Evolutionary conservation across 2,113 vertebrate genomes (phyloP), one percentile per base, ranked within the genome.

Genomic region (Ptyas mucosa): DNA sequence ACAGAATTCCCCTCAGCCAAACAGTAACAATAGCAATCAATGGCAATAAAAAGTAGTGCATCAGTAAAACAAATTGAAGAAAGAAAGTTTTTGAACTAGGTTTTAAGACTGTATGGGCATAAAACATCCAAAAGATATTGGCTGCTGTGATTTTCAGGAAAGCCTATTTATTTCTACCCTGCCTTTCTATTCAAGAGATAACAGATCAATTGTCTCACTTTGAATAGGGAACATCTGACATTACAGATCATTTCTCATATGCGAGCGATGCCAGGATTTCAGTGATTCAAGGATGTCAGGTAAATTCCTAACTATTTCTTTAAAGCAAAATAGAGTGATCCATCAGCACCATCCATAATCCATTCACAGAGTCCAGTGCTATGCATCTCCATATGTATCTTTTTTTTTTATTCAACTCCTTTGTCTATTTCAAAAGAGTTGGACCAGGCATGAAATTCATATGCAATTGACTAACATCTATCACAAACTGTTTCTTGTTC

Each of bases 111-210:
- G 54, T 15, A 90, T 93, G 69, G 2, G 29, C 58, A 89, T 57
- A 49, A 94, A 92, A 94, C 29, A 92, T 94, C 29, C 92, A 91
- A 75, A 93, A 3, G 92, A 94, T 15, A 23, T 75, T 93, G 90
- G 93, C 57, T 95, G 34, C 15, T 87, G 91, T 89, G 4, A 1
- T 1, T 52, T 87, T 51, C 43, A 52, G 85, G 43, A 51, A 87
- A 7, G 49, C 11, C 34, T 43, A 21, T 81, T 81, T 81, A 39
- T 81, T 81, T 81, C 18, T 43, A 39, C 75, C 75, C 34, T 21
- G 18, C 18, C 34, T 81, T 81, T 39, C 18, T 9, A 43, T 43
- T 81, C 75, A 81, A 43, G 75, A 43, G 75, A 43, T 8, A 81
- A 49, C 23, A 46, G 39, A 15, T 43, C 24, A 86, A 9, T 49